These are phyloP conservation scores for Drosophila recens DNA, from an alignment of 2,888 invertebrate genomes.

Conservation along the genomic window DNA sequence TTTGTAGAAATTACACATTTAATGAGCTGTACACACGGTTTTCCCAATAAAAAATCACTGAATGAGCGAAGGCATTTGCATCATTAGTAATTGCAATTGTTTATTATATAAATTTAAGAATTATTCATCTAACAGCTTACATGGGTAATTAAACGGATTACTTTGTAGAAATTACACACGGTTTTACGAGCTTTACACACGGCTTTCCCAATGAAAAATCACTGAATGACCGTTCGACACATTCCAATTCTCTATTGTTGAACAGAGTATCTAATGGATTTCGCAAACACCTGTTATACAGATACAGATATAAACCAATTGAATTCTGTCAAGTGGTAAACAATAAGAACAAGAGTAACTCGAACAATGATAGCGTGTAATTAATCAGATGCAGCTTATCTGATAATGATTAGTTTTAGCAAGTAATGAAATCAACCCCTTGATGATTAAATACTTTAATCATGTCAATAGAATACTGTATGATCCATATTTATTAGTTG, in stretches of 20 bases:
- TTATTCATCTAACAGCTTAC: conserved; percentile 21
- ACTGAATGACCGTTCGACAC: conserved; percentile 1
- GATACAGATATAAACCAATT: conserved; percentile 9
- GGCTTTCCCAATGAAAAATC: conserved; percentile 10
- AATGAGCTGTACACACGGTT: conserved; percentile 13
- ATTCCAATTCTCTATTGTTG: conserved; percentile 29
- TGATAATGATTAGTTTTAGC: conserved; percentile 26
- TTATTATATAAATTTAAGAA: background rate
- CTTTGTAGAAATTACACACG: conserved; percentile 11
- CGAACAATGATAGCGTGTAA: conserved; percentile 22
- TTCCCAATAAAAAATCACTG: conserved; percentile 14
- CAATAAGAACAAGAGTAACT: conserved; percentile 1
- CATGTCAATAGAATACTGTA: background rate
- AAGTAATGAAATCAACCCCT: conserved; percentile 33
- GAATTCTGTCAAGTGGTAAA: conserved; percentile 20
- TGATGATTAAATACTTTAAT: conserved; percentile 23
- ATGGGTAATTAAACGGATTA: background rate
- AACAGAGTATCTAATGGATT: background rate
- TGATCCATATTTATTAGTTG: conserved; percentile 3
- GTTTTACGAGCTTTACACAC: conserved; percentile 18
- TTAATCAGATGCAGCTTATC: conserved; percentile 41
- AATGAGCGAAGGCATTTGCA: background rate
- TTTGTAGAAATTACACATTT: conserved; percentile 16
- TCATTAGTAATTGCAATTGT: background rate
- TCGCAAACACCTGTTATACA: conserved; percentile 23